Base-by-base conservation (phyloP, 1,140 invertebrate genomes). In the Anagrus nilaparvatae region DNA sequence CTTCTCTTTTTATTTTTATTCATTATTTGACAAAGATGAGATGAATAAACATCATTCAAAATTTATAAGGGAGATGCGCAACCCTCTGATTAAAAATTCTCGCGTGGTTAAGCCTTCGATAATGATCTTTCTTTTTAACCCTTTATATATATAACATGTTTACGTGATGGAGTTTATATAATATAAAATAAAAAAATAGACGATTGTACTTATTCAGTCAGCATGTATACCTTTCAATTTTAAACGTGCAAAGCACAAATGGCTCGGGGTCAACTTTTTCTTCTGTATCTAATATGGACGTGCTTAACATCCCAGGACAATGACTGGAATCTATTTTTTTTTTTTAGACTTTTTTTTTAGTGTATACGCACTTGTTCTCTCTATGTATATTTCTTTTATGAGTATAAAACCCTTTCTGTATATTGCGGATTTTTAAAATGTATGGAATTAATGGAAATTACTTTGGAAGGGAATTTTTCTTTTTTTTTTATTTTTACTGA, bases 1-100 rank as follows among this genome's bases (percentile, higher is more conserved):
- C 9, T 19, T 8, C 2, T 34, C 37, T 48, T n/a, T 7, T 40
- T 55, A 52, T 25, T 60, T 52, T 52, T 56, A 55, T 56, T 56
- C 21, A 40, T 6, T 1, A 24, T 14, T 2, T 18, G 7, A 18
- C 6, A 20, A 20, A 14, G 19, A 34, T 18, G 17, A 13, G 14
- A 32, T 37, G 40, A 47, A 47, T 45, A 4, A 54, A 59, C 57
- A 61, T 62, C 61, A 65, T 52, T 55, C 58, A 44, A 53, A 66
- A n/a, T n/a, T n/a, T n/a, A n/a, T n/a, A n/a, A n/a, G 61, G 65
- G 65, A 60, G 63, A 61, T 61, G 62, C 61, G 58, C 60, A 56
- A 64, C 65, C 65, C 65, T 67, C 65, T 69, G 66, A 69, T 69
- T 69, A 69, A 69, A 69, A 69, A 69, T 69, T 69, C 63, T 69